phyloP scores from a whole-genome alignment of 2,888 invertebrate genomes.

The Phaonia tiefii region DNA sequence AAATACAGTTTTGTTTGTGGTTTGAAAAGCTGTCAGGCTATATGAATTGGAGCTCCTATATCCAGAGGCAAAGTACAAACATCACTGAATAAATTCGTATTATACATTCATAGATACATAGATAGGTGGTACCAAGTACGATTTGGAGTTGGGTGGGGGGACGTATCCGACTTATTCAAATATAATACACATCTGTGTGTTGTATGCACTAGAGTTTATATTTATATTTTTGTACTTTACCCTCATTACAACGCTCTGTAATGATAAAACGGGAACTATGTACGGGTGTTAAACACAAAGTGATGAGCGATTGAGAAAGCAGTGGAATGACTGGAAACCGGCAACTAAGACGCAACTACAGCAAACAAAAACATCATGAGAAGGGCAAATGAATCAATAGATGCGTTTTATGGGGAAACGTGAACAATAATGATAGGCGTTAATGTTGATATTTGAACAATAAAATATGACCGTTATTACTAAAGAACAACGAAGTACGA shows the following conservation, averaged over 20 bases:
- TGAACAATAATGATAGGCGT: slow-evolving; percentile 9
- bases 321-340: slow-evolving; percentile 42
- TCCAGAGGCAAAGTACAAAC: no score
- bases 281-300: background rate
- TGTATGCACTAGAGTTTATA: background rate
- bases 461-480: slow-evolving; percentile 23
- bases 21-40: background rate
- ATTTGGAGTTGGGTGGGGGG: no score
- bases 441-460: slow-evolving; percentile 13
- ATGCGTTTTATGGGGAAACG: slow-evolving; percentile 4
- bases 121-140: no score
- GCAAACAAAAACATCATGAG: slow-evolving; percentile 3
- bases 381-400: slow-evolving; percentile 12
- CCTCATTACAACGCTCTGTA: background rate
- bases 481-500: background rate
- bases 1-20: slow-evolving; percentile 1
- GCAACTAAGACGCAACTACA: slow-evolving; percentile 23
- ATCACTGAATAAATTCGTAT: no score
- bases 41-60: background rate
- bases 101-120: no score
- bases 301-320: slow-evolving; percentile 1
- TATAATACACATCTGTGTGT: background rate
- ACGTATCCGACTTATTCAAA: no score
- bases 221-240: background rate
- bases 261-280: background rate